Percentiles rank a stretch among this genome's conserved stretches.
Evolutionary conservation across 2,888 invertebrate genomes (phyloP).

Genomic region (Thelaira solivaga): DNA sequence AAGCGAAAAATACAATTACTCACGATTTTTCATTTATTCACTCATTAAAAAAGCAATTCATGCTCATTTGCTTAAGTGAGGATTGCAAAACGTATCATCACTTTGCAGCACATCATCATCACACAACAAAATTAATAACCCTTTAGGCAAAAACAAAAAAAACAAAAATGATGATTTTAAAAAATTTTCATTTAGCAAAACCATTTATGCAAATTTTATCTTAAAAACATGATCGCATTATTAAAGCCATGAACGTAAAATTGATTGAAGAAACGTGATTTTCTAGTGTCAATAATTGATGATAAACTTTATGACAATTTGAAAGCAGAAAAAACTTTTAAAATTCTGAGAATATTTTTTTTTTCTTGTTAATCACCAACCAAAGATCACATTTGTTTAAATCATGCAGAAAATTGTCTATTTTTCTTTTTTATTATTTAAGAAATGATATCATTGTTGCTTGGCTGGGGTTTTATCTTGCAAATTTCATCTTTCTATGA

Average conservation of each 20-base stretch:
- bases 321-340: constrained; percentile 24
- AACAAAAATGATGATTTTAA: constrained; percentile 43
- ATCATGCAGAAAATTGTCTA: constrained; percentile 32
- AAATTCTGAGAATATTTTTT: constrained; percentile 26
- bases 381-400: constrained; percentile 23
- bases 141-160: constrained; percentile 46
- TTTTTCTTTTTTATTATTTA: neutral
- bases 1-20: too few species aligned
- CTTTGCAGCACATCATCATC: too few species aligned
- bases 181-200: neutral
- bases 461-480: constrained; percentile 20
- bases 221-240: constrained; percentile 34
- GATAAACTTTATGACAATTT: constrained; percentile 23
- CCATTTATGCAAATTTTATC: constrained; percentile 54
- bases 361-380: neutral
- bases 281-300: constrained; percentile 54
- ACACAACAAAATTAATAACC: constrained; percentile 5
- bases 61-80: neutral
- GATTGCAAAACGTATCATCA: constrained; percentile 11
- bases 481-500: constrained; percentile 55
- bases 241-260: constrained; percentile 19
- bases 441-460: constrained; percentile 3
- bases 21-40: too few species aligned
- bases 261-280: constrained; percentile 57
- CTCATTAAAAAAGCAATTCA: too few species aligned